Base-by-base conservation (phyloP, 1,140 invertebrate species). In the Contarinia nasturtii region DNA sequence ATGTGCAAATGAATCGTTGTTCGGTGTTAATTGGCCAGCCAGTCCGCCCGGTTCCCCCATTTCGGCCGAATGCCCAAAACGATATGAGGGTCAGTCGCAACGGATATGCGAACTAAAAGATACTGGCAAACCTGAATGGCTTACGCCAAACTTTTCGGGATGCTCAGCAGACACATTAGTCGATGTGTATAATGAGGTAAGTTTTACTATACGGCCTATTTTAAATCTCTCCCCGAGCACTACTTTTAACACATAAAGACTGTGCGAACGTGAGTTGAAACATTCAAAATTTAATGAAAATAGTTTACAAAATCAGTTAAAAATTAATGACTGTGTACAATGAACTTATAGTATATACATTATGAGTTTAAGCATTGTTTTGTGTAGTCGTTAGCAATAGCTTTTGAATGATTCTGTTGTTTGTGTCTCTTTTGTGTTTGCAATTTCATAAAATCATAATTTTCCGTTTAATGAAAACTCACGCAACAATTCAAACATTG, bases 81-180 rank as follows among this genome's bases (percentile, higher is more conserved):
- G 71, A 54, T 66, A 63, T 55, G 49, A 67, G 15, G 68, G 66
- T 3, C 63, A 63, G 36, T 70, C 71, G 2, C 60, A 64, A 2
- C 65, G 76, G 40, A 61, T 67, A 5, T 79, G 76, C 51, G 66
- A 67, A 21, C 69, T 76, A 54, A 67, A 66, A n/a, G 72, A 74
- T 53, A 63, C 68, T 1, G 67, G 66, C 11, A 74, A 72, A 27
- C 73, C 79, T 1, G 72, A 74, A 48, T 86, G 83, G 82, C 69
- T 73, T 40, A 60, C 71, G 20, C 79, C 82, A 3, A 80, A 86
- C 57, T 85, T 83, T 55, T 80, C 79, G 2, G 64, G 67, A 11
- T 86, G 82, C 52, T 65, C 81, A 1, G 72, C 76, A 8, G 71
- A 80, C 52, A 70, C 74, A 1, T 59, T 86, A 11, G 59, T 71